A percentile compares a stretch with the other conserved stretches of the same genome.
phyloP scores from a whole-genome alignment of 2,113 vertebrate genomes.

The Ciconia stormi region DNA sequence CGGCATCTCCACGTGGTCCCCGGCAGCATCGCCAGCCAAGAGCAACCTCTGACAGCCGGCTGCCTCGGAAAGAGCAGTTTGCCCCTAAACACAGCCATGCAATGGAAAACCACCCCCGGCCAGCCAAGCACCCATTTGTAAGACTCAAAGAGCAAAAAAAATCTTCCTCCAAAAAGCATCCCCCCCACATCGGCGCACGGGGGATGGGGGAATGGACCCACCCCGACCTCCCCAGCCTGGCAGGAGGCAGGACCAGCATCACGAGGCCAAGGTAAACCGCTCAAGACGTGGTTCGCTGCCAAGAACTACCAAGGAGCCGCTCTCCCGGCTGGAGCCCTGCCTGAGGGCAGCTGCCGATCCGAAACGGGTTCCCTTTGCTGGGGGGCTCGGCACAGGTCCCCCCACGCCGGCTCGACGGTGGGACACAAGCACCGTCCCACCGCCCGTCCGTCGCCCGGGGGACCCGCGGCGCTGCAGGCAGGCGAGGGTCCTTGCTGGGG shows the following conservation, averaged over 20 bases:
- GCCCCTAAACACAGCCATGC: neutral
- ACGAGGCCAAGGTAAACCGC: neutral
- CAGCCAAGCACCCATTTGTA: fast-evolving
- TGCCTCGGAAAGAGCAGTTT: neutral
- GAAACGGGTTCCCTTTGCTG: neutral
- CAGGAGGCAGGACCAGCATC: neutral
- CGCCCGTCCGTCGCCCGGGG: neutral
- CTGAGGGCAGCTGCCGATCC: neutral
- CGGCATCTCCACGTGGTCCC: neutral
- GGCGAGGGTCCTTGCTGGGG: neutral
- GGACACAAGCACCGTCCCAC: neutral
- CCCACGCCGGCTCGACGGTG: fast-evolving
- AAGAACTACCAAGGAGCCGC: neutral
- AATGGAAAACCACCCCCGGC: neutral
- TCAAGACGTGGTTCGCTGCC: neutral
- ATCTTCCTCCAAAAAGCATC: no score
- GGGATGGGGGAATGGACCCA: neutral
- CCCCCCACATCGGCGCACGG: fast-evolving
- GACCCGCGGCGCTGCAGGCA: fast-evolving
- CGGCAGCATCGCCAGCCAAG: neutral
- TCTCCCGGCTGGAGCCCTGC: neutral
- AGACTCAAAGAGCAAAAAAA: neutral
- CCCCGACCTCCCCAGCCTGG: neutral
- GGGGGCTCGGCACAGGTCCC: fast-evolving
- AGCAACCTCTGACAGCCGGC: neutral